Base-by-base conservation (phyloP, 2,113 vertebrate species). In the Morone saxatilis region DNA sequence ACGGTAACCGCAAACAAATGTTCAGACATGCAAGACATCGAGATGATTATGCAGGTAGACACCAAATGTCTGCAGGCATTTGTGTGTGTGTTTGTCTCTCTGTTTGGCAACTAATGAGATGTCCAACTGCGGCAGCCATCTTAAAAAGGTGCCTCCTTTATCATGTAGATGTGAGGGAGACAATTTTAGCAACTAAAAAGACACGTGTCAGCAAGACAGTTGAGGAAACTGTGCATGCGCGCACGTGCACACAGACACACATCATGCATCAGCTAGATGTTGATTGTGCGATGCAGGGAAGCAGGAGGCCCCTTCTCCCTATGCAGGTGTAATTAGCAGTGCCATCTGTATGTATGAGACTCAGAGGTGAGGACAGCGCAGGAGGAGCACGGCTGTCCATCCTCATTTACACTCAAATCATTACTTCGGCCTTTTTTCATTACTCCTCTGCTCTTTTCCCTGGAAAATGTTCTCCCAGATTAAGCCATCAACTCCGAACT, bases 261-360 rank as follows among this genome's bases (percentile, higher is more conserved):
- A 69, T 11, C 61, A 20, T 40, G 6, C 75, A 60, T 73, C 76
- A 71, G 69, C 70, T 65, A 41, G 65, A 72, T 86, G 83, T 51
- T 11, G 77, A 84, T 50, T 85, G 84, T 86, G 79, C 41, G 47
- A 68, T 16, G 54, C 36, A 22, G 71, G 56, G 50, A 88, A 80
- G 86, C 77, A 47, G 72, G 62, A 78, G 72, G 83, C 66, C 78
- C 78, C 82, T 79, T 78, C 86, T 91, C 89, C 81, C 81, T 86
- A 62, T 89, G 91, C 89, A 85, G 78, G 20, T 87, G 86, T 88
- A 93, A 94, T 93, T 94, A 94, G 91, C 86, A 40, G 67, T 86
- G 89, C 89, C 93, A 92, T 93, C 93, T 94, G 94, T 91, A 89
- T 93, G 83, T 92, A 87, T 84, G 88, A 88, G 88, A 82, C 80